Base-by-base conservation (phyloP, 2,113 vertebrate genomes). In the Sprattus sprattus region DNA sequence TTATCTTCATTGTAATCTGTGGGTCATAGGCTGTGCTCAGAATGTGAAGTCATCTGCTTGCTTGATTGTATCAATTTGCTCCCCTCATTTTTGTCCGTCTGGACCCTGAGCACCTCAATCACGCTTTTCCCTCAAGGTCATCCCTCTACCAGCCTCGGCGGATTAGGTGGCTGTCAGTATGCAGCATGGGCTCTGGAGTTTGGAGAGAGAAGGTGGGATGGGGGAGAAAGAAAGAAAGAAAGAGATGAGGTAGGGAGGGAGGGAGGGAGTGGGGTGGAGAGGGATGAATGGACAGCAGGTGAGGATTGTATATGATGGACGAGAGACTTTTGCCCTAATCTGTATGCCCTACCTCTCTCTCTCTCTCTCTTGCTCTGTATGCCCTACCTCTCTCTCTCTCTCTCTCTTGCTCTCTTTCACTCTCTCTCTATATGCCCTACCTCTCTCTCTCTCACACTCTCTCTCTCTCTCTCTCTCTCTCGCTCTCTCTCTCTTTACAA, bases 101-200 rank as follows among this genome's bases (percentile, higher is more conserved):
- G 86, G 89, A 90, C 93, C 94, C 93, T 93, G 90, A 94, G 93
- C 89, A 92, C 92, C 92, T 94, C 92, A 94, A 93, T 93, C 92
- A 82, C 84, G 18, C 18, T 60, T 60, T 60, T 22, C 90, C 88
- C 92, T 90, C 92, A 94, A 94, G 92, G 93, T 94, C 90, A 89
- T 87, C 91, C 93, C 92, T 92, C 91, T 91, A 91, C 89, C 91
- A 39, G 47, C 84, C 91, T 92, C 71, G 46, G 88, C 92, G 91
- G 92, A 94, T 93, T 91, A 92, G 92, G 91, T 90, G 89, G 86
- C 90, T 88, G 78, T 90, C 90, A 88, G 75, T 15, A 78, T 16
- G 39, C 71, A 18, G 28, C 71, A 44, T 18, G 11, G 10, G 32
- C 39, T 10, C 13, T 39, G 32, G 44, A 78, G 32, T 78, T 78